phyloP scores from a whole-genome alignment of 2,888 invertebrate species.

The Chymomyza procnemis region DNA sequence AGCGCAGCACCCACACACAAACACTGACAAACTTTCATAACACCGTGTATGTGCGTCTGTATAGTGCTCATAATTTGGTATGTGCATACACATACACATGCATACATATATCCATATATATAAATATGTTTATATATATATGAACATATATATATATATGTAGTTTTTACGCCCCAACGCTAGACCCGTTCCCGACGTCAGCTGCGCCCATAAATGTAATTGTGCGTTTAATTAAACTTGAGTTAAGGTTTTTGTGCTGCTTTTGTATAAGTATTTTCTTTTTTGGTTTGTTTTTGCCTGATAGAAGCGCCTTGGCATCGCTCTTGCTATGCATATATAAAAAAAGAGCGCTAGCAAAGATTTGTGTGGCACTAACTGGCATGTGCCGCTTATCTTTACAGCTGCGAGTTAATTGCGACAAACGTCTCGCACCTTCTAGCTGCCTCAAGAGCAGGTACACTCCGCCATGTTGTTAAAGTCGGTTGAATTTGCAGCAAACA shows the following conservation, averaged over 20 bases:
- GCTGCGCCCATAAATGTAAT: conserved; percentile 49
- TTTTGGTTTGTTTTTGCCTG: conserved; percentile 10
- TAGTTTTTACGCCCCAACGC: background rate
- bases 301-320: conserved; percentile 31
- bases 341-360: background rate
- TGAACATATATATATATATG: background rate
- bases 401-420: conserved; percentile 6
- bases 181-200: background rate
- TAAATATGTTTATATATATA: conserved; percentile 23
- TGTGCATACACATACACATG: conserved; percentile 30
- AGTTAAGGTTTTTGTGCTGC: conserved; percentile 21
- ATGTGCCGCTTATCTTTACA: conserved; percentile 15
- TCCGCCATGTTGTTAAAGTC: background rate
- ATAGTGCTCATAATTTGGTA: conserved; percentile 5
- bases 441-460: background rate
- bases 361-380: background rate
- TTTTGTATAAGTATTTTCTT: conserved; percentile 20
- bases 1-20: conserved; percentile 28
- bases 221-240: conserved; percentile 54
- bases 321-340: conserved; percentile 8
- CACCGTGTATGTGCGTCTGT: conserved; percentile 41
- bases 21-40: conserved; percentile 68
- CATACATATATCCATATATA: background rate
- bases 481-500: conserved; percentile 22
- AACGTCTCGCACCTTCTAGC: background rate